phyloP scores from a whole-genome alignment of 2,113 vertebrate species.

The Macquaria ambigua region DNA sequence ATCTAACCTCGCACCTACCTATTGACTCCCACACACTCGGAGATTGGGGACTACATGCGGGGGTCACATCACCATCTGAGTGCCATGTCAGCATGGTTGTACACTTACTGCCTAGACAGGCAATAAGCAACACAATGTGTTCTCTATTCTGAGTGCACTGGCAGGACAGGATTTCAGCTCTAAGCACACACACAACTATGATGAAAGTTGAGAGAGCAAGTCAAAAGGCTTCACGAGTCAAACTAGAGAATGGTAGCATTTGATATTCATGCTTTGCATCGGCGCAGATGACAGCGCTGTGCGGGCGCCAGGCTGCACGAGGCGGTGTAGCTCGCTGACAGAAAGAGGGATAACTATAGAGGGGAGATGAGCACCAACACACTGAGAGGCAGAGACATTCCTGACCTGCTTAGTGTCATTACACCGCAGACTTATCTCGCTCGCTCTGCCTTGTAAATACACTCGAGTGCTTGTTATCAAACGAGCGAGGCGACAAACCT shows the following conservation, averaged over 20 bases:
- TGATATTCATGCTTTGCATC: slow-evolving; percentile 40
- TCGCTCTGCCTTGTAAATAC: slow-evolving; percentile 78
- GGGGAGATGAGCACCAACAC: slow-evolving; percentile 57
- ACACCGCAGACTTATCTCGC: slow-evolving; percentile 72
- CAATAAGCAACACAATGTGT: slow-evolving; percentile 1
- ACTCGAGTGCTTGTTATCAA: slow-evolving; percentile 76
- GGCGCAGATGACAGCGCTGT: not conserved
- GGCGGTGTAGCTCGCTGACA: slow-evolving; percentile 27
- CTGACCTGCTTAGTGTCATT: slow-evolving; percentile 79
- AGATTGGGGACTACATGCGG: slow-evolving; percentile 50
- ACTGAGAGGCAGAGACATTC: slow-evolving; percentile 52
- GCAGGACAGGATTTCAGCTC: slow-evolving; percentile 21
- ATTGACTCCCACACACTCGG: slow-evolving; percentile 50
- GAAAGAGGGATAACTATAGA: slow-evolving; percentile 54
- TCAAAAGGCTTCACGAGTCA: not conserved
- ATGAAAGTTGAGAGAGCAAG: slow-evolving; percentile 1
- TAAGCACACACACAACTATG: not conserved
- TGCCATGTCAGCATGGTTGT: slow-evolving; percentile 15
- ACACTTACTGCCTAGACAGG: slow-evolving; percentile 7
- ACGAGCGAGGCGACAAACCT: slow-evolving; percentile 68
- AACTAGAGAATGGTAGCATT: slow-evolving; percentile 23
- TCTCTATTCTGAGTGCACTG: not conserved
- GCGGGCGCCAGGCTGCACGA: not conserved
- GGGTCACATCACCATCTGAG: slow-evolving; percentile 39
- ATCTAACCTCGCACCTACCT: slow-evolving; percentile 65